Base-by-base conservation (phyloP, 2,797 vertebrate genomes). In the Lateolabrax maculatus region DNA sequence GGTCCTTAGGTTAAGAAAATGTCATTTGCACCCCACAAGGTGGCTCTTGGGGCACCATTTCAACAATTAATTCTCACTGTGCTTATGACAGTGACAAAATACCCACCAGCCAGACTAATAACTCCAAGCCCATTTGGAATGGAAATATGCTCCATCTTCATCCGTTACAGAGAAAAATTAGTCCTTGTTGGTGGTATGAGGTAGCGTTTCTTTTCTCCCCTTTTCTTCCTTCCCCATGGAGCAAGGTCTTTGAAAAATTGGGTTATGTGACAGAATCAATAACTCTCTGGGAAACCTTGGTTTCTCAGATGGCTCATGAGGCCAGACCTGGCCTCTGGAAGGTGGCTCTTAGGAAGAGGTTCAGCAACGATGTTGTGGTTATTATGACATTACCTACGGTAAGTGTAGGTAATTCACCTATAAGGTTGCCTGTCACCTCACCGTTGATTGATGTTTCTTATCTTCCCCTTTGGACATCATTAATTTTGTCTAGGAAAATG, bases 1-100 rank as follows among this genome's bases (percentile, higher is more conserved):
- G 95, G 96, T 96, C 95, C 83, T 87, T 69, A 90, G 95, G 96
- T 96, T 96, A 96, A 90, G 92, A 94, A 96, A 97, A 96, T 95
- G 94, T 95, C 95, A 96, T 96, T 96, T 96, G 84, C 90, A 95
- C 92, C 92, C 90, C 90, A 95, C 92, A 92, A 94, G 86, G 84
- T 93, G 93, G 91, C 90, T 89, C 66, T 36, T 83, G 82, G 92
- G 91, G 90, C 93, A 86, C 81, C 89, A 80, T 91, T 91, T 93
- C 90, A 95, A 93, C 93, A 96, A 96, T 97, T 96, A 97, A 97
- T 96, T 90, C 92, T 93, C 91, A 89, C 86, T 89, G 89, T 90
- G 82, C 87, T 90, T 94, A 93, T 95, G 95, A 94, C 94, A 95
- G 87, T 95, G 96, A 97, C 94, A 96, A 96, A 97, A 95, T 92